Base-by-base conservation (phyloP, 2,888 invertebrate species). In the Creontiades dilutus region DNA sequence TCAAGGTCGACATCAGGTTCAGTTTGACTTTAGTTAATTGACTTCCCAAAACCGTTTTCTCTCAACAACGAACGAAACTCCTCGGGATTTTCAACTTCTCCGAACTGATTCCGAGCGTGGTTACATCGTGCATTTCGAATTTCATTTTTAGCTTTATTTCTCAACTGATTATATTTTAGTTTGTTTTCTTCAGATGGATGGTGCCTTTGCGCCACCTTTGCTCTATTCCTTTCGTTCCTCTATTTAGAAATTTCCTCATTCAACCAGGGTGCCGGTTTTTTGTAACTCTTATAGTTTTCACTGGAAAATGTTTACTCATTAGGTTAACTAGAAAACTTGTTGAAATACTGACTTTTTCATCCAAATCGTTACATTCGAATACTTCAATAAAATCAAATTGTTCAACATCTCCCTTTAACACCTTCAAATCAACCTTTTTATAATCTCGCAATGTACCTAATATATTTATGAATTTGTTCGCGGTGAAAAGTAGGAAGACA, bases 141-240 rank as follows among this genome's bases (percentile, higher is more conserved):
- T 68, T n/a, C 9, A 68, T 68, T 68, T 16, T 68, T 68, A 68
- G 16, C 68, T 68, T 68, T 68, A 68, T 68, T 68, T 68, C 68
- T 68, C 7, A 68, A 16, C 23, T 68, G 68, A n/a, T 68, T 68
- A 16, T 68, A 68, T n/a, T 68, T 68, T 16, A 16, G 7, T 68
- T 68, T 68, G 16, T 68, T 68, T 68, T 68, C 68, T 68, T 68
- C 68, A 19, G 11, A 12, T n/a, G 68, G 68, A 68, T 68, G 68
- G 16, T 68, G 68, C 16, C 68, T n/a, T 68, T 68, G 7, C 7
- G 68, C 23, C 7, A 68, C 23, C 7, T 68, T 68, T 68, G 68
- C 68, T 68, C 16, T 68, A n/a, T 68, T 68, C 23, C 68, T 68
- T 16, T 68, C 68, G 7, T 19, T 68, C 16, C 16, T 68, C 16